Evolutionary conservation across 2,797 vertebrate species (phyloP), one percentile per base, ranked within the genome.

Genomic region (Gephyroberyx darwinii): DNA sequence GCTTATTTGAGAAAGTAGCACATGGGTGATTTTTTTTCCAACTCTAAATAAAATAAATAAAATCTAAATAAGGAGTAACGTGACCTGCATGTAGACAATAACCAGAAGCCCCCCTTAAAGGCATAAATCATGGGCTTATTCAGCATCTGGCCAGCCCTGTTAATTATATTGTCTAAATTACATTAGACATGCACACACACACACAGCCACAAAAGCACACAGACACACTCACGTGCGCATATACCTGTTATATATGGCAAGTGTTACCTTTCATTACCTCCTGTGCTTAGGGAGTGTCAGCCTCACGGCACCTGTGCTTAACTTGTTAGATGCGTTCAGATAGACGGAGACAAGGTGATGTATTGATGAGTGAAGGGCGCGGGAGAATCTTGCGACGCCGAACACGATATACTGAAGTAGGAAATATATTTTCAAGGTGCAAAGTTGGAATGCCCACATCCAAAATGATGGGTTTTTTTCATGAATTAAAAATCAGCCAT

Each of bases 141-240:
- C 70, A 67, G 71, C 71, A 74, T 61, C 66, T 76, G 74, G 64
- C 67, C 58, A 57, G 65, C 65, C 55, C 41, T 47, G 37, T 61
- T 86, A 84, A 87, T 87, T 84, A 83, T 77, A 76, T 13, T 75
- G 75, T 79, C 65, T 60, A 80, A 71, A 83, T 77, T 77, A 65
- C 71, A 74, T 74, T 75, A 74, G 63, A 50, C 69, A 78, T 69
- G 73, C 65, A 56, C 68, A 77, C 74, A 85, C 69, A 83, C 71
- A 78, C 56, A 33, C 58, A 68, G 52, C 43, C 68, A 75, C 39
- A 65, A 65, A 43, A 60, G 65, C 68, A 60, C 48, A 69, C 64
- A 64, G 66, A 71, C 61, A 41, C 69, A 57, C 69, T 69, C 57
- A 67, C 65, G 68, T 64, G 67, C 20, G 1, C 65, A 54, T 69